These are phyloP conservation scores for Euglossa dilemma DNA, from an alignment of 1,140 invertebrate species.

Conservation along the genomic window DNA sequence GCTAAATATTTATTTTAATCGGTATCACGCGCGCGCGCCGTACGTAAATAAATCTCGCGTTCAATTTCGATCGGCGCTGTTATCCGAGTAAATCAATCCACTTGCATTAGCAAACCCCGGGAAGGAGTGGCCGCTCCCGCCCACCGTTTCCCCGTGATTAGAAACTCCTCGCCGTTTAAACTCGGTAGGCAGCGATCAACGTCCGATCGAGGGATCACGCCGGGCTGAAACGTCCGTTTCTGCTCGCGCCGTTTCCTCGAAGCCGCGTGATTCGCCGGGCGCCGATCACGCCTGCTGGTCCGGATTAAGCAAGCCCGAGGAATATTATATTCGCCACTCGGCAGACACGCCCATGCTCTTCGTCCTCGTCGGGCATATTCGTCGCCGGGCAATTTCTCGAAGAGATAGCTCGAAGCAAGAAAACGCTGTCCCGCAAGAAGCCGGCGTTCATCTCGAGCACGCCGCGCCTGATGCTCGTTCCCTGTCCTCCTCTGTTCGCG, in stretches of 20 bases:
- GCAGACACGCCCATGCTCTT: constrained; percentile 38
- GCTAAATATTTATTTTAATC: neutral
- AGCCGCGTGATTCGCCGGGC: neutral
- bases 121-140: neutral
- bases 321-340: constrained; percentile 30
- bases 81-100: constrained; percentile 4
- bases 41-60: neutral
- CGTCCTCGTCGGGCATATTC: constrained; percentile 25
- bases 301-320: neutral
- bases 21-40: neutral
- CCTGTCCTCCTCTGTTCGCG: neutral
- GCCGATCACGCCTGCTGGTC: neutral
- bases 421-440: constrained; percentile 5
- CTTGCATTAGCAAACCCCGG: neutral
- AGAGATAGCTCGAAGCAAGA: constrained; percentile 32
- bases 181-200: neutral
- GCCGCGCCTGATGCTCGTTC: neutral
- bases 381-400: constrained; percentile 27
- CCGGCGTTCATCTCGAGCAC: neutral
- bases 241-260: neutral
- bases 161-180: neutral
- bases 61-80: neutral
- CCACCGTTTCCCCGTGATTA: neutral
- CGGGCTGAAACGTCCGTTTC: too few relatives aligned
- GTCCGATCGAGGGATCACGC: neutral